Base-by-base conservation (phyloP, 2,888 invertebrate species). In the Cephus pygmeus region DNA sequence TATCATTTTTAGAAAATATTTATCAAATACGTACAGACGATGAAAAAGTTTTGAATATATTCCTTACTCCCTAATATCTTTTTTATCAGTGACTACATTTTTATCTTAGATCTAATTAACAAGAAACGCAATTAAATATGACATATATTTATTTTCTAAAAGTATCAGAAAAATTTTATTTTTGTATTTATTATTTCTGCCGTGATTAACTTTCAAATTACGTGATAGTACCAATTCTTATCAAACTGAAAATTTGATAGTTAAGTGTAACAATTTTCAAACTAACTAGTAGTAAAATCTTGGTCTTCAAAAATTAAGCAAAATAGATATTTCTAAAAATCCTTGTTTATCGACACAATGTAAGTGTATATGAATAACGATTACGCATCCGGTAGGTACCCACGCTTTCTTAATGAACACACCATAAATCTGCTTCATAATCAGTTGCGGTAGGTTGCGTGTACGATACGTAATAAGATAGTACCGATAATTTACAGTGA, bases 391-490 rank as follows among this genome's bases (percentile, higher is more conserved):
- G 79, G 82, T 81, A 82, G 81, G 40, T 35, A 40, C 73, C 31
- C 77, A 81, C 76, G 73, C 80, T 79, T 83, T 76, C 82, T 82
- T 86, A 87, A 87, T 85, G 86, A 88, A 85, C 85, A 82, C 83
- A 80, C 84, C 83, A 85, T 86, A 85, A 86, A 87, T 86, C 85
- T 84, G 82, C 82, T 81, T 83, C 81, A 84, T 83, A 84, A 86
- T 87, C 85, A 83, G 84, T 84, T 78, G 81, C 79, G 79, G 83
- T 79, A 79, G 82, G 81, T 83, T 83, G 84, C 84, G 84, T 84
- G 85, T 81, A 77, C 82, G 85, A 85, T 86, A 80, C 83, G 81
- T 82, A 83, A 83, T 80, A 80, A 82, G 86, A 85, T 86, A 84
- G 83, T 80, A 23, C 56, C 23, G 56, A 78, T 83, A 82, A 82